Conservation (phyloP, 2,113 vertebrate genomes). For the Peromyscus californicus region DNA sequence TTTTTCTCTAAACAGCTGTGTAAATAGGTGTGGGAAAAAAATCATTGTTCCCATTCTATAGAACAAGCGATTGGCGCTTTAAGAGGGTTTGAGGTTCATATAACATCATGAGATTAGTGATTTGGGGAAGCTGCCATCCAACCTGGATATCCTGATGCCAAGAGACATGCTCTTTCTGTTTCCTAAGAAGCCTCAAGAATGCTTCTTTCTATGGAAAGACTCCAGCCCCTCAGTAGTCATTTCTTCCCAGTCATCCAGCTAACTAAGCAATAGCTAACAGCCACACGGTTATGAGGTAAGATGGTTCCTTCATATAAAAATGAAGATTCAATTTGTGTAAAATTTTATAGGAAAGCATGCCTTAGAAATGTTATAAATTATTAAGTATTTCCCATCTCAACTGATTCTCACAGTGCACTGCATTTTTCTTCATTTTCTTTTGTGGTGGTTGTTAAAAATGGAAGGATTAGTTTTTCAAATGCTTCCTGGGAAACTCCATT, state of each 20-base stretch:
- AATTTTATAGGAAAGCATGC: conserved; percentile 71
- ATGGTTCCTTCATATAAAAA: conserved; percentile 65
- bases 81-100: background rate
- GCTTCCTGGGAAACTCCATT: conserved; percentile 74
- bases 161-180: background rate
- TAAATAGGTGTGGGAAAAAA: background rate
- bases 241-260: conserved; percentile 39
- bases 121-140: background rate
- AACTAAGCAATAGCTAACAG: conserved; percentile 68
- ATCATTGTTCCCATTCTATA: conserved; percentile 27
- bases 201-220: background rate
- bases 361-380: conserved; percentile 69
- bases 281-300: conserved; percentile 39
- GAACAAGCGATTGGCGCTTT: background rate
- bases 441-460: conserved; percentile 67
- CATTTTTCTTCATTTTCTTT: conserved; percentile 78
- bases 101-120: background rate
- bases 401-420: conserved; percentile 58
- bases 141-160: background rate
- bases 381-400: conserved; percentile 68
- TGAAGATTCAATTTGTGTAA: conserved; percentile 75
- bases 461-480: conserved; percentile 77
- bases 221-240: conserved; percentile 46
- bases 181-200: background rate
- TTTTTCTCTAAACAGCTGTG: conserved; percentile 48